phyloP scores from a whole-genome alignment of 1,140 invertebrate genomes.

The Cryptotermes secundus region DNA sequence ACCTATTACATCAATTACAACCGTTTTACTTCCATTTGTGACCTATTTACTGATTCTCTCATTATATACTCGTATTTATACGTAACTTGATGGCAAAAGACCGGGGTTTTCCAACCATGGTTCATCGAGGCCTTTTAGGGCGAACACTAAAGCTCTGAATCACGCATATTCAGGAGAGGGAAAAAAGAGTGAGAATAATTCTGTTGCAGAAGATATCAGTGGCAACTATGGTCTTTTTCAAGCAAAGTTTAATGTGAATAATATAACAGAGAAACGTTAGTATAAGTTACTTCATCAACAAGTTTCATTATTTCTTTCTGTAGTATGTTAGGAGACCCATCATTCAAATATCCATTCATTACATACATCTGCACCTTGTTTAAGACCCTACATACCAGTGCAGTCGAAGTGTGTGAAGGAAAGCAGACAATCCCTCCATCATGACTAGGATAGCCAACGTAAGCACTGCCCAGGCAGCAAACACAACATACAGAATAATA shows the following conservation, averaged over 20 bases:
- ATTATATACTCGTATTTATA: too few relatives aligned
- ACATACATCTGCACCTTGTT: neutral
- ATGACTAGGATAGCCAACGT: constrained; percentile 65
- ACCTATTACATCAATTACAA: too few relatives aligned
- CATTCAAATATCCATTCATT: neutral
- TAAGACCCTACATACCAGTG: constrained; percentile 63
- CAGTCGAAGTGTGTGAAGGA: constrained; percentile 79
- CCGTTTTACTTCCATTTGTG: too few relatives aligned
- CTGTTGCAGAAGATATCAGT: neutral
- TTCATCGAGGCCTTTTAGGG: too few relatives aligned
- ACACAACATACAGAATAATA: constrained; percentile 59
- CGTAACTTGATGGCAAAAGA: too few relatives aligned
- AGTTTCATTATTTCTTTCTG: too few relatives aligned
- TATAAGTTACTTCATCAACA: neutral
- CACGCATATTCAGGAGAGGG: too few relatives aligned
- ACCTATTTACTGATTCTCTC: too few relatives aligned
- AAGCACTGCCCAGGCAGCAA: constrained; percentile 61
- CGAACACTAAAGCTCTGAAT: too few relatives aligned
- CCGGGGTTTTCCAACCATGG: too few relatives aligned
- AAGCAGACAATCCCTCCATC: constrained; percentile 80
- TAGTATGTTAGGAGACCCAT: neutral
- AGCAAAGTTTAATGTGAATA: neutral
- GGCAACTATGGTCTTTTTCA: neutral
- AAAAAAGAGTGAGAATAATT: too few relatives aligned
- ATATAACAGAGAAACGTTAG: neutral